Base-by-base conservation (phyloP, 1,140 invertebrate species). In the Pogonomyrmex barbatus region DNA sequence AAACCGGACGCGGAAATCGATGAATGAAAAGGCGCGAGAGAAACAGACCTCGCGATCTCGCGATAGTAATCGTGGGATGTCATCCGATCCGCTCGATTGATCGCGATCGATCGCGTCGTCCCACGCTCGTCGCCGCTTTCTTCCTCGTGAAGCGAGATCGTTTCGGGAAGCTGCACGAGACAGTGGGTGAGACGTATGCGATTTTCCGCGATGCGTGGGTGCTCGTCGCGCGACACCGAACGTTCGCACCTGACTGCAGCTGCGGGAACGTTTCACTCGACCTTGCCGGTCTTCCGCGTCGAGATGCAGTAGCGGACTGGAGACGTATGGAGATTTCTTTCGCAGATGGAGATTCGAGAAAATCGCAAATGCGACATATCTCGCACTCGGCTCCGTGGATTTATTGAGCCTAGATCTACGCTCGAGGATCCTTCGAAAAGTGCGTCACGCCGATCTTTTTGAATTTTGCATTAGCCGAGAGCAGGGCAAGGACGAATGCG, bases 21-120 rank as follows among this genome's bases (percentile, higher is more conserved):
- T 92, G 91, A 92, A 91, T 91, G 88, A 90, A 89, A 76, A 85
- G 73, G 65, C 50, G 60, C 8, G 50, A 52, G 8, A 9, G 9
- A 17, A 14, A 36, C 36, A 30, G 33, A 0, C 9, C 9, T 45
- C 6, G 45, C 33, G 52, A n/a, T 58, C 39, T 8, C 36, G 45
- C 56, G 63, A 30, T 42, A 39, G 4, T 24, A 24, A 24, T 45
- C 85, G 86, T 85, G 73, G 88, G 82, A 90, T 58, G 88, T 91
- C 89, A 88, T 91, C 91, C 91, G 30, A 47, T 76, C 45, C 36
- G 47, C 10, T 83, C 36, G 14, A 24, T 8, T 39, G 50, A 65
- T 83, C 85, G 65, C 52, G 39, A 12, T 42, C 60, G 54, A 52
- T 73, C 79, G 24, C 52, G 58, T 39, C 50, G 50, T 86, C 77